Evolutionary conservation across 2,888 invertebrate genomes (phyloP), one percentile per base, ranked within the genome.

Genomic region (Pyrrhia umbra): DNA sequence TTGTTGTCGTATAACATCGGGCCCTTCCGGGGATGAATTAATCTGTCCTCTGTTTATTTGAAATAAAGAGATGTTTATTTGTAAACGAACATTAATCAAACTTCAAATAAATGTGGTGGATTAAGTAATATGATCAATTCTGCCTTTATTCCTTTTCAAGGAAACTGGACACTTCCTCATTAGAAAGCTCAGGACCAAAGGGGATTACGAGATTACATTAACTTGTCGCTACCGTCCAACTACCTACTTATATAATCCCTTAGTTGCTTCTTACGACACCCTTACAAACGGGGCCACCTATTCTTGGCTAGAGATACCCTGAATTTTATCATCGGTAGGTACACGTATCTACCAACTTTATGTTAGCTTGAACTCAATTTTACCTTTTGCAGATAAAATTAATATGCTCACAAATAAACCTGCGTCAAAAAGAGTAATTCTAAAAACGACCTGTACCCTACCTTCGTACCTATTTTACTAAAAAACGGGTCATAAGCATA

Each of bases 1-100:
- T 86, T 89, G 86, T 85, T 85, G 83, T 83, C 80, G 82, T 79
- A 85, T 80, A 75, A 84, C 70, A 45, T 70, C 59, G 68, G 55
- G 63, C 25, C 49, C 62, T 52, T 75, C 70, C 40, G 55, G 61
- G 57, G 71, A 77, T 66, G 72, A 79, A 74, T 75, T 82, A 82
- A 78, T 81, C 47, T 59, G 57, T 58, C 21, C 51, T 60, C 59
- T 54, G 61, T 75, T 79, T 51, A 62, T 60, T 60, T 56, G 47
- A 42, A 60, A 69, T 71, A 46, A 55, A 62, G 55, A 69, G 42
- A 75, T 63, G 50, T 69, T 43, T 68, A 51, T 69, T 67, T 69
- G 27, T 42, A 52, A 54, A 18, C 27, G 15, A 20, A 8, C 27
- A 59, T 68, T 68, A 68, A 55, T 74, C 59, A 67, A 67, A 58